Percentiles rank a stretch among this genome's conserved stretches.
phyloP scores from a whole-genome alignment of 2,888 invertebrate species.

The Heliconius ismenius region DNA sequence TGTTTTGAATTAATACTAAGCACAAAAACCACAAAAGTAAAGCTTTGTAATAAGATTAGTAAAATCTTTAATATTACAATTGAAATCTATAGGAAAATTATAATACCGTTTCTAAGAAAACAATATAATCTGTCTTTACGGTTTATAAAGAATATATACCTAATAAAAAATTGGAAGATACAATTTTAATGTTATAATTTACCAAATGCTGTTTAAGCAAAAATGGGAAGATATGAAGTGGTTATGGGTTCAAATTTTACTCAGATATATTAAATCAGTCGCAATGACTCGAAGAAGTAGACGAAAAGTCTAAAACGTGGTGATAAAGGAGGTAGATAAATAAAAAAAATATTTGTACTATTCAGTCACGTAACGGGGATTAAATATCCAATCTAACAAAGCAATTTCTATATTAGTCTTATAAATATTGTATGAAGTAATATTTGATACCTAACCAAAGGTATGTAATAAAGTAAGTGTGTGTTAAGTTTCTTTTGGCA shows the following conservation, averaged over 20 bases:
- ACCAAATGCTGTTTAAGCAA: not conserved
- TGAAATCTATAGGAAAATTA: not conserved
- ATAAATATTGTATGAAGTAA: slow-evolving; percentile 24
- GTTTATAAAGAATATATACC: not conserved
- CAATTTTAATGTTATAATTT: not conserved
- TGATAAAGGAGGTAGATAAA: not conserved
- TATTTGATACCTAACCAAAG: slow-evolving; percentile 26
- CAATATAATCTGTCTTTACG: not conserved
- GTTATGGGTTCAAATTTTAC: not conserved
- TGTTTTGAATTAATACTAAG: slow-evolving; percentile 10
- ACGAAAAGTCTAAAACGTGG: not conserved
- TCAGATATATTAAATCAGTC: not conserved
- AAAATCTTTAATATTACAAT: not conserved
- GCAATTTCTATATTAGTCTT: slow-evolving; percentile 1
- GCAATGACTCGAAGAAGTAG: not conserved
- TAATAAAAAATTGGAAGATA: too few relatives aligned
- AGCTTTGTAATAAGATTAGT: not conserved
- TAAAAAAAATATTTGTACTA: not conserved
- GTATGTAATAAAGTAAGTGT: slow-evolving; percentile 29
- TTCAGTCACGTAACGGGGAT: not conserved
- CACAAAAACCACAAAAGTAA: not conserved
- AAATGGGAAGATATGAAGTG: not conserved
- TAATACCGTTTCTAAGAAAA: not conserved
- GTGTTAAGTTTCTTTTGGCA: slow-evolving; percentile 38
- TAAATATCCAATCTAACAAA: slow-evolving; percentile 4